Conservation (phyloP, 2,113 vertebrate genomes). For the Paradisaea rubra region DNA sequence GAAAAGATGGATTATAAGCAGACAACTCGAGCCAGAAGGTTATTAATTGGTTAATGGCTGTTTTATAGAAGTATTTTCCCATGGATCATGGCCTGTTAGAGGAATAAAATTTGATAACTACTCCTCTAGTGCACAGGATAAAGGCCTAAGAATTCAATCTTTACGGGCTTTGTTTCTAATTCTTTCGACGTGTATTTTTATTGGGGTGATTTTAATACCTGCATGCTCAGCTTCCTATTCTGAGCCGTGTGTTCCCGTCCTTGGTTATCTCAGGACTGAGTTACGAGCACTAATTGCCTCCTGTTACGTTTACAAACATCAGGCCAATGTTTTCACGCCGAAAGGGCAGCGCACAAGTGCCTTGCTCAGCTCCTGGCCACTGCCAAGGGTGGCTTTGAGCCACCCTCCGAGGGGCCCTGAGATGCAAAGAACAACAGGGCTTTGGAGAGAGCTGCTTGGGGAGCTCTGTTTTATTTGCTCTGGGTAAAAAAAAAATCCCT, state of each 20-base stretch:
- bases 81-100: slow-evolving; percentile 3
- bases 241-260: not conserved
- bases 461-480: not conserved
- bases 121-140: not conserved
- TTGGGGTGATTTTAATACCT: slow-evolving; percentile 1
- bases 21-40: not conserved
- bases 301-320: not conserved
- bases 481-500: not conserved
- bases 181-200: not conserved
- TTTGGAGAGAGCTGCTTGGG: not conserved
- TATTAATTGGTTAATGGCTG: slow-evolving; percentile 55
- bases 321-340: not conserved
- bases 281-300: not conserved
- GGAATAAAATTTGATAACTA: not conserved
- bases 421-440: not conserved
- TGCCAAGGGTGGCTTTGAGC: not conserved
- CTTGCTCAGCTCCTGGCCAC: not conserved
- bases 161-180: not conserved
- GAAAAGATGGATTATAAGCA: slow-evolving; percentile 8
- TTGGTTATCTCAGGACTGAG: not conserved
- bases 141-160: not conserved
- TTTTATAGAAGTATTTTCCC: slow-evolving; percentile 51
- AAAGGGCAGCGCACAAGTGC: not conserved
- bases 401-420: not conserved
- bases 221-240: not conserved